Percentiles rank a stretch among this genome's conserved stretches.
phyloP scores from a whole-genome alignment of 2,888 invertebrate genomes.

The Drosophila rellima region DNA sequence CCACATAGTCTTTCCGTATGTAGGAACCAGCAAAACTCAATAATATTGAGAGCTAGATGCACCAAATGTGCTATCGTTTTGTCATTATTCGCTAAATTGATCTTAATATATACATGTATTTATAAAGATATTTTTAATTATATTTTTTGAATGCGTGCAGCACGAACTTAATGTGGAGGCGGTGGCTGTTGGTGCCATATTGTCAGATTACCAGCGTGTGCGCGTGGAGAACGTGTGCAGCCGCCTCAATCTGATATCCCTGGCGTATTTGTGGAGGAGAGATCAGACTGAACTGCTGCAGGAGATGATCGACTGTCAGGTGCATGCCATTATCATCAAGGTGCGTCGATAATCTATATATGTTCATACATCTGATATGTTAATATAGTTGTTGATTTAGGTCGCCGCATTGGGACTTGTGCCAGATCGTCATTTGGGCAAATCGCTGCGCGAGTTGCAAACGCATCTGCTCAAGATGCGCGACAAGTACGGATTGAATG shows the following conservation, averaged over 20 bases:
- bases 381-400: constrained; percentile 63
- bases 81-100: too few species aligned
- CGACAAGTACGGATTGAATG: constrained; percentile 96
- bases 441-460: constrained; percentile 93
- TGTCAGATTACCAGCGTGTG: constrained; percentile 99
- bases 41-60: too few species aligned
- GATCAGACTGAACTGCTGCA: constrained; percentile 97
- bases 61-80: too few species aligned
- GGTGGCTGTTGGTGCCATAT: constrained; percentile 98
- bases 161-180: constrained; percentile 92
- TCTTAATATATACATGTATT: background rate
- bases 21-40: too few species aligned
- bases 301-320: constrained; percentile 97
- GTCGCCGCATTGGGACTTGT: constrained; percentile 95
- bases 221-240: constrained; percentile 99
- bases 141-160: constrained; percentile 47
- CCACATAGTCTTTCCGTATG: too few species aligned
- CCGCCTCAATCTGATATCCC: constrained; percentile 94
- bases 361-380: background rate
- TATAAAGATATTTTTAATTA: background rate
- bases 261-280: constrained; percentile 98
- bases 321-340: constrained; percentile 98
- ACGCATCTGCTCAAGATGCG: constrained; percentile 95
- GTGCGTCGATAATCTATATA: constrained; percentile 86
- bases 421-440: constrained; percentile 94